These are phyloP conservation scores for Intellagama lesueurii DNA, from an alignment of 2,797 vertebrate genomes.

Conservation along the genomic window DNA sequence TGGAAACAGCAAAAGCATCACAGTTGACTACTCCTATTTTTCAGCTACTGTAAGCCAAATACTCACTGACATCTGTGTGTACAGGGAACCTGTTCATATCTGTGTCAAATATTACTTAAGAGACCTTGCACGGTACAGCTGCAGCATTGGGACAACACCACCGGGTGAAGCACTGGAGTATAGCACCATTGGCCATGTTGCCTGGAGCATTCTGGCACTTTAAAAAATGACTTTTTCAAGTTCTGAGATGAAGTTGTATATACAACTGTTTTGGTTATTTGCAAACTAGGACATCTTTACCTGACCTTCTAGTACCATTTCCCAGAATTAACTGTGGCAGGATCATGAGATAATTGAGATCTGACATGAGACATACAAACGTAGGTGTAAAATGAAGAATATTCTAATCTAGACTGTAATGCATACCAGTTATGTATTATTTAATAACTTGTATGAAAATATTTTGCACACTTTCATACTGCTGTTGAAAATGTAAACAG, in stretches of 20 bases:
- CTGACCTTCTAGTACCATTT: background rate
- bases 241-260: background rate
- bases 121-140: no score
- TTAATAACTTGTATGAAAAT: constrained; percentile 13
- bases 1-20: no score
- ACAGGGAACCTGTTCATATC: no score
- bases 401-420: background rate
- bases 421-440: background rate
- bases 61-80: no score
- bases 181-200: no score
- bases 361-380: background rate
- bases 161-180: no score
- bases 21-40: no score
- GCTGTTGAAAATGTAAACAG: background rate
- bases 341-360: constrained; percentile 1
- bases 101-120: no score
- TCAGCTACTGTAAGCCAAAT: no score
- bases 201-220: no score
- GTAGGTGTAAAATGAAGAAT: background rate
- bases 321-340: background rate
- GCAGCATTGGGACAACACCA: no score
- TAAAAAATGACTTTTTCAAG: no score
- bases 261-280: background rate
- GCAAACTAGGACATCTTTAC: background rate
- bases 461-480: background rate